Evolutionary conservation across 2,113 vertebrate genomes (phyloP), one percentile per base, ranked within the genome.

Genomic region (Thomomys bottae): DNA sequence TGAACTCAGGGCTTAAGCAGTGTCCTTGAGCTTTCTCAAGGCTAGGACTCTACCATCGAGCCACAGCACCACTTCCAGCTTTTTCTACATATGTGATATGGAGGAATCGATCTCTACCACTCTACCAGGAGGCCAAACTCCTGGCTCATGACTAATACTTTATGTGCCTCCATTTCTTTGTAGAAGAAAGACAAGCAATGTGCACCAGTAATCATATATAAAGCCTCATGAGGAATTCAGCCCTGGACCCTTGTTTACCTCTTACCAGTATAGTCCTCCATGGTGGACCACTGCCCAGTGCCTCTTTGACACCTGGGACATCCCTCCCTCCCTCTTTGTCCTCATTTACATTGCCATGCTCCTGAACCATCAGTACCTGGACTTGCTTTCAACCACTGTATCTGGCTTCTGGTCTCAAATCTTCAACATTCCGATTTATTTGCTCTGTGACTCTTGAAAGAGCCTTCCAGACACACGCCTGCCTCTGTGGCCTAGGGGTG

Each of bases 281-380:
- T 59, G 49, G 8, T 28, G 63, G 34, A 2, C n/a, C 42, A n/a
- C 57, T 40, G 73, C 24, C 72, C 26, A 45, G 28, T 17, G 10
- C 36, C 0, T 4, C 75, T 34, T 32, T 45, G 12, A 57, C 61
- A 40, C n/a, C 28, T 1, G 30, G 2, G 63, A 49, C 20, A n/a
- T 23, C 24, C 26, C 5, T 20, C 11, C 34, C 38, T 18, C 40
- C 63, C 67, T 87, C 30, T 38, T 45, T 38, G 32, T n/a, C 68
- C 0, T 32, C 0, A 0, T 23, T 59, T 59, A 14, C 2, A 0
- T 32, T 30, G 28, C 30, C 45, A 7, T 38, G 30, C 8, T 42
- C 36, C 38, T 38, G 63, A 9, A 18, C 42, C 57, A 7, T 28
- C 79, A 34, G 30, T 6, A 54, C 36, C 45, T 38, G 63, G 12